Conservation (phyloP, 2,888 invertebrate genomes). For the Meandrusa payeni region DNA sequence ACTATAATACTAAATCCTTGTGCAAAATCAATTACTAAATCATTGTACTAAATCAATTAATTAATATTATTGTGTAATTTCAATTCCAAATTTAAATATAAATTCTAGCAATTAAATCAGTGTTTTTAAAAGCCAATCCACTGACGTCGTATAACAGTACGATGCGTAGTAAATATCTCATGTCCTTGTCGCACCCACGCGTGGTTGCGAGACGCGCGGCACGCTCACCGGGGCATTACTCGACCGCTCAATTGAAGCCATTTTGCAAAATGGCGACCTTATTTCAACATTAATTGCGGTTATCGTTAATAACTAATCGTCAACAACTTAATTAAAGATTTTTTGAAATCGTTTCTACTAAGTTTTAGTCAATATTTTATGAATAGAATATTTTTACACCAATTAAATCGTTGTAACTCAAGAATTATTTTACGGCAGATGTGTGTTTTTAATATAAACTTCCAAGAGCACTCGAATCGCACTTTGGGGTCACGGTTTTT, state of each 20-base stretch:
- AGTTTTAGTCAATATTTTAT: no score
- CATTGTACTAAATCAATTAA: no score
- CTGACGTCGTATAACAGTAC: no score
- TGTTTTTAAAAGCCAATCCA: no score
- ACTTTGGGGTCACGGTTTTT: conserved; percentile 53
- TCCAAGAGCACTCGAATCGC: conserved; percentile 48
- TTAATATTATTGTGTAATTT: no score
- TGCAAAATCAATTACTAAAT: no score
- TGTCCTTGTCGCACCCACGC: conserved; percentile 48
- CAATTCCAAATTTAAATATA: no score
- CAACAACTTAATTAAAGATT: neutral
- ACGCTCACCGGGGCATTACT: neutral
- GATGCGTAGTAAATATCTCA: conserved; percentile 25
- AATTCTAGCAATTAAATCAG: no score
- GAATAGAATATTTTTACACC: neutral
- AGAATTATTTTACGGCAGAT: conserved; percentile 34
- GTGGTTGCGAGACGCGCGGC: conserved; percentile 3
- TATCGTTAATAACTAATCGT: neutral
- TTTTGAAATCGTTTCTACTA: no score
- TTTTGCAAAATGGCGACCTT: conserved; percentile 55
- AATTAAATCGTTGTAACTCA: neutral
- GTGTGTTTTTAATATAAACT: conserved; percentile 39
- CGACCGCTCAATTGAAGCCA: neutral
- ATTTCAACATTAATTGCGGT: conserved; percentile 24
- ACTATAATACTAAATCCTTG: no score